Conservation (phyloP, 2,888 invertebrate species). For the Clanis bilineata region DNA sequence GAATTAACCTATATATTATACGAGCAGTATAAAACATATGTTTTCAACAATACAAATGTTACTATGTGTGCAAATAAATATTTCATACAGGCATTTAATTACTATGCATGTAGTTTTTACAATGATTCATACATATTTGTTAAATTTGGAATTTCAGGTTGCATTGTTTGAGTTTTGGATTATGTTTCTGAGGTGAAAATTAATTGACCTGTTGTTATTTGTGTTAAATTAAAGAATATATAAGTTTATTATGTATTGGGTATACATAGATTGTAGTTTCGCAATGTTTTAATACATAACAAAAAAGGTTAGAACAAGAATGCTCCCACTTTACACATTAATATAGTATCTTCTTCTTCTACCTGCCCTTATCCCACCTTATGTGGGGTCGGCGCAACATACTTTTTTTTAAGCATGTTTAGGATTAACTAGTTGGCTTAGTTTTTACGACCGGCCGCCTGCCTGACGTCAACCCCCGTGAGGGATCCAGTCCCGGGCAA, state of each 20-base stretch:
- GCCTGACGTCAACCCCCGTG: too few species aligned
- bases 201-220: not conserved
- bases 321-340: too few species aligned
- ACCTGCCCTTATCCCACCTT: too few species aligned
- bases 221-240: not conserved
- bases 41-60: not conserved
- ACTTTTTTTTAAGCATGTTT: too few species aligned
- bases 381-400: too few species aligned
- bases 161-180: not conserved
- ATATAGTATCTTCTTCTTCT: too few species aligned
- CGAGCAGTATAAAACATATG: not conserved
- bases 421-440: too few species aligned
- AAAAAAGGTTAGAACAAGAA: too few species aligned
- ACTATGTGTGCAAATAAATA: not conserved
- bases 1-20: not conserved
- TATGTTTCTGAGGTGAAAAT: not conserved
- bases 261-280: not conserved
- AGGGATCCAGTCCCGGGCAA: too few species aligned
- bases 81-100: not conserved
- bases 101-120: not conserved
- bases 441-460: too few species aligned
- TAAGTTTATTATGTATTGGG: conserved; percentile 7
- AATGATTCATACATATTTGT: not conserved
- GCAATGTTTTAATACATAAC: not conserved
- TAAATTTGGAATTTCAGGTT: not conserved